Base-by-base conservation (phyloP, 2,797 vertebrate species). In the Danio jaintianensis region DNA sequence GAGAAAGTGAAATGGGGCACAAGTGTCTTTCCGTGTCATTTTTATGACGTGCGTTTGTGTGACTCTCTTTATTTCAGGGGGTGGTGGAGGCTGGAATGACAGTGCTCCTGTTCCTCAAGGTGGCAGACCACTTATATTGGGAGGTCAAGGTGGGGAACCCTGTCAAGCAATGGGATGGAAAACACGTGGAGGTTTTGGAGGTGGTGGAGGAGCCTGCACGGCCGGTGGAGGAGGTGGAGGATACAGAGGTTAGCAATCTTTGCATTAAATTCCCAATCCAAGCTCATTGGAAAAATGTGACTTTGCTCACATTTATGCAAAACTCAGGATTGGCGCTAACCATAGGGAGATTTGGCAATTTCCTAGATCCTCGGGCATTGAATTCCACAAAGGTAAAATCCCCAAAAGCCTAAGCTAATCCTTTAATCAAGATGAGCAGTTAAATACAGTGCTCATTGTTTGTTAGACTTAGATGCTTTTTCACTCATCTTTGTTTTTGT, bases 11-110 rank as follows among this genome's bases (percentile, higher is more conserved):
- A 50, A 13, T 22, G 20, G 4, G 13, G 43, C 6, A 11, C 8
- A 22, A 45, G 8, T 81, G 45, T 75, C 18, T 58, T 73, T 52
- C 43, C 16, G 2, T 22, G 8, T 11, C 16, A 0, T 47, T 47
- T 38, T 38, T 56, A 58, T 55, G 8, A 72, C n/a, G n/a, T 16
- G 7, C 42, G 43, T 22, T 29, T 20, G 2, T 48, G 52, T 18
- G 18, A 15, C 13, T 75, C 13, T 59, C 75, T 91, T 53, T 82
- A 55, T 90, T 84, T 84, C 94, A 99, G 98, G 98, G 90, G 98
- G 97, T 85, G 98, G 98, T 83, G 98, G 97, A 84, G 98, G 98
- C 85, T 99, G 97, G 98, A 96, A 93, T 85, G 97, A 98, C 93
- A 95, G 90, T 80, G 82, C 87, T 89, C 94, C 96, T 85, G 90